Base-by-base conservation (phyloP, 92 coral and sea anemone genomes). In the Metridium senile region DNA sequence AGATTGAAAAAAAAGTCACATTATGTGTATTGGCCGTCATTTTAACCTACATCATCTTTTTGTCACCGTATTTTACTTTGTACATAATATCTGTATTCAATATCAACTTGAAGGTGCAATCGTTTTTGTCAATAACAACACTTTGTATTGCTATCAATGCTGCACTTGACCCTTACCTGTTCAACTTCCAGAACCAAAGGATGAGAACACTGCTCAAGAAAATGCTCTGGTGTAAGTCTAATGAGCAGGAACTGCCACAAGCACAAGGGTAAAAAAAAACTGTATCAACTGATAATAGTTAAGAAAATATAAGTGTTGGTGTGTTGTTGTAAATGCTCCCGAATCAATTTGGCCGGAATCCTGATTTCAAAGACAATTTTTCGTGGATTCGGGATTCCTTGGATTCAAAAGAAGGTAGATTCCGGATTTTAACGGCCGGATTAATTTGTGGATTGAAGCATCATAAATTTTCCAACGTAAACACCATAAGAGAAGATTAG, bases 11-110 rank as follows among this genome's bases (percentile, higher is more conserved):
- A 33, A 73, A 58, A 58, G 56, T 73, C 0, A 73, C 77, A 10
- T n/a, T 73, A 31, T 58, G 67, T 73, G 68, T 73, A 16, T 26
- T 73, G 28, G 53, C 77, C 26, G 77, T 73, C 19, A 51, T 73
- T 21, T 18, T 73, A 0, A 58, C 68, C 2, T 73, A 9, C 51
- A 19, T 73, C 9, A 0, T 73, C 22, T 73, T 66, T 16, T 73
- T 23, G 23, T 32, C 32, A 1, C 66, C 77, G 17, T 1, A n/a
- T 13, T 29, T 11, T 25, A 26, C 53, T 1, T 31, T 26, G 1
- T 51, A 30, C 28, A 4, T 51, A n/a, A 23, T 72, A 0, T 11
- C 0, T 2, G 31, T 45, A 0, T 68, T 68, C 33, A 26, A 23
- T 26, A 21, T 16, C 45, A 3, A 28, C 3, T 63, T 20, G 22